Base-by-base conservation (phyloP, 2,797 vertebrate species). In the Chelidonichthys spinosus region DNA sequence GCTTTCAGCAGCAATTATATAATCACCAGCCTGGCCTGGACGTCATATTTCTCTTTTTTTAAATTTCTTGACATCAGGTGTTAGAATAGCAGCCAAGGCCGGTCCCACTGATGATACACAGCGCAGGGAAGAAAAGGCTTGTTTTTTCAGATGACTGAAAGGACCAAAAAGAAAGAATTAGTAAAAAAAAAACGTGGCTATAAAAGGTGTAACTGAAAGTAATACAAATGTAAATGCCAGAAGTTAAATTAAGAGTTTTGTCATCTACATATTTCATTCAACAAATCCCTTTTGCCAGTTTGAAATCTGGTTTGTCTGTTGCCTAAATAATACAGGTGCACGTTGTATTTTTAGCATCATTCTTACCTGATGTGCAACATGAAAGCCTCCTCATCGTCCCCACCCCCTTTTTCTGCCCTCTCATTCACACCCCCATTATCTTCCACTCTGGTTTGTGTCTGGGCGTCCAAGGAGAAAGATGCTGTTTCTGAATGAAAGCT, bases 401-500 rank as follows among this genome's bases (percentile, higher is more conserved):
- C 50, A 17, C 54, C 52, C 6, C 8, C 15, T 7, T 43, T 61
- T 46, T 56, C 76, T 63, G 43, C 37, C 37, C n/a, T 63, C 64
- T 74, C 73, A 73, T 84, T 87, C 69, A 79, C 86, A 87, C 69
- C 81, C 87, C 69, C 37, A 32, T 63, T 60, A 69, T 74, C 65
- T 6, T 64, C 66, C 76, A 33, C 46, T 60, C 64, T 59, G 70
- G 70, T 69, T 53, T 50, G 75, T 54, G 77, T 58, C 65, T 7
- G 66, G 61, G 75, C 59, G 77, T 84, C 69, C 4, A 17, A 54
- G 49, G 35, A 84, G 79, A 83, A 86, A 79, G 90, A 92, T 85
- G 85, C 89, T 89, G 85, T 92, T 93, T 93, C 89, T 90, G 83
- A 94, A 93, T 92, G 86, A 89, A 87, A 90, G 81, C 84, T 43